phyloP scores from a whole-genome alignment of 2,797 vertebrate species.

The Enteromius thamalakanensis region DNA sequence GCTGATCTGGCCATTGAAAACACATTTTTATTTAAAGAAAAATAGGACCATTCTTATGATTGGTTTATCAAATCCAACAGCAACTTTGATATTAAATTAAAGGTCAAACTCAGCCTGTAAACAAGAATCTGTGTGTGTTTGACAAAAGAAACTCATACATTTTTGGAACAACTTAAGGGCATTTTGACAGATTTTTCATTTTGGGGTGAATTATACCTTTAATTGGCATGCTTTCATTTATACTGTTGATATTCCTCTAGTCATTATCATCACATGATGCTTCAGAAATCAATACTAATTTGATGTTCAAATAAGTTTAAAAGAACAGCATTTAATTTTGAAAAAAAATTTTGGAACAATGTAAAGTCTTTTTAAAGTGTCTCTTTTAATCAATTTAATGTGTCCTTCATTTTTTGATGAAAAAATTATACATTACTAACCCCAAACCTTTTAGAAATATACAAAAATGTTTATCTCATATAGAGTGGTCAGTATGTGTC shows the following conservation, averaged over 20 bases:
- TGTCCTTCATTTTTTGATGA: background rate
- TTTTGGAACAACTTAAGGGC: background rate
- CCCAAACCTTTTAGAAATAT: background rate
- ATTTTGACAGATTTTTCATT: no score
- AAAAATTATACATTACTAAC: background rate
- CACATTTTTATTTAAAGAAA: background rate
- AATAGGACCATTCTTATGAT: background rate
- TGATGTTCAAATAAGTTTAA: background rate
- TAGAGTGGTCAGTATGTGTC: background rate
- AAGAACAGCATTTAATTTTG: background rate
- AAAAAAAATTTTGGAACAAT: background rate
- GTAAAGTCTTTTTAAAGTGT: background rate
- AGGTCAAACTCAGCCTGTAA: background rate
- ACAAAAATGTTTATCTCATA: background rate
- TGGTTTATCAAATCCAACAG: background rate
- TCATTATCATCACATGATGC: background rate
- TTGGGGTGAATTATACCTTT: background rate
- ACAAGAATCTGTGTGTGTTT: background rate
- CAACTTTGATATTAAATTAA: background rate
- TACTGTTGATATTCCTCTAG: background rate
- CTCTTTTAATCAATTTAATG: background rate
- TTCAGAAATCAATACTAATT: background rate
- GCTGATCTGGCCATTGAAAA: slow-evolving; percentile 11
- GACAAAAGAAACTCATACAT: background rate
- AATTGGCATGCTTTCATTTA: background rate